phyloP scores from a whole-genome alignment of 2,113 vertebrate species.

The Poeciliopsis occidentalis region DNA sequence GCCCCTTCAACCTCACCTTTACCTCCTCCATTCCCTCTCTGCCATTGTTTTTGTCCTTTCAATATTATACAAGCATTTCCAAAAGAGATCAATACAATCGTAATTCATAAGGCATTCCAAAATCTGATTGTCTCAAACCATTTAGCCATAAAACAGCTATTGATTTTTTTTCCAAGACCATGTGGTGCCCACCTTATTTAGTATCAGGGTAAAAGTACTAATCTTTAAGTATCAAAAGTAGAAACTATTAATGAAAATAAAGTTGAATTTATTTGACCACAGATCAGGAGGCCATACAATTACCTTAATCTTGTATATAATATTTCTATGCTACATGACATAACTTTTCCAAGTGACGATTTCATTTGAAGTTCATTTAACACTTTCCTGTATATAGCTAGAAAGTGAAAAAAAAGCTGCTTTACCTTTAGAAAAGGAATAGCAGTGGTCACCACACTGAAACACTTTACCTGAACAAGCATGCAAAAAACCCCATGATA shows the following conservation, averaged over 20 bases:
- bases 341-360: no score
- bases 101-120: slow-evolving; percentile 90
- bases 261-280: slow-evolving; percentile 74
- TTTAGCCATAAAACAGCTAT: slow-evolving; percentile 89
- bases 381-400: no score
- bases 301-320: background rate
- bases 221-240: slow-evolving; percentile 84
- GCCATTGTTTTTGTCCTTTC: slow-evolving; percentile 41
- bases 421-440: no score
- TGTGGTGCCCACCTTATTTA: slow-evolving; percentile 83
- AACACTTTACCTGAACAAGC: no score
- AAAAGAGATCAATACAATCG: slow-evolving; percentile 93
- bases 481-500: no score
- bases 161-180: slow-evolving; percentile 76
- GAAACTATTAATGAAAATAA: slow-evolving; percentile 86
- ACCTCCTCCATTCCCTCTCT: slow-evolving; percentile 20
- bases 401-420: no score
- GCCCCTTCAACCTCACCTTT: slow-evolving; percentile 53
- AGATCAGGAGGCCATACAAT: no score
- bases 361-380: no score
- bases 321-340: no score
- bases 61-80: slow-evolving; percentile 94
- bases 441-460: no score
- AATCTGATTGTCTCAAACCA: slow-evolving; percentile 85
- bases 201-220: slow-evolving; percentile 84